These are phyloP conservation scores for Drosophila putrida DNA, from an alignment of 2,888 invertebrate genomes.

Conservation along the genomic window DNA sequence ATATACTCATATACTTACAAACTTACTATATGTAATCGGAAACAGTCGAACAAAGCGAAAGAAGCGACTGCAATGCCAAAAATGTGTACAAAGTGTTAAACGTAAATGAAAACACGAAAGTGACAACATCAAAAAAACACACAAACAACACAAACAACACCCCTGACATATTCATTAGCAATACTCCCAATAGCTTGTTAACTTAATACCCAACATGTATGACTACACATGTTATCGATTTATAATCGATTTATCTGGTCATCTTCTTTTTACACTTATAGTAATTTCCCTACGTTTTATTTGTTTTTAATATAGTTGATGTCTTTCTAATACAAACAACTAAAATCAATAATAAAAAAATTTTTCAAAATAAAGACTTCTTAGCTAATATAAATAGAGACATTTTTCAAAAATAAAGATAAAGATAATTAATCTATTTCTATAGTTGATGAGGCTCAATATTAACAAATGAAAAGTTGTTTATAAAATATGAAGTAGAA, in stretches of 20 bases:
- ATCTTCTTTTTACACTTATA: neutral
- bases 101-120: conserved; percentile 37
- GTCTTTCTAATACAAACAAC: too few species aligned
- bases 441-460: too few species aligned
- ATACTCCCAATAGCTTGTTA: conserved; percentile 5
- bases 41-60: conserved; percentile 43
- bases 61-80: conserved; percentile 52
- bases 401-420: too few species aligned
- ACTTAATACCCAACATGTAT: conserved; percentile 4
- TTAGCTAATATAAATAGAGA: too few species aligned
- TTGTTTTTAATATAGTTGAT: neutral
- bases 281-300: neutral
- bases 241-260: neutral
- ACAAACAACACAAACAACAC: conserved; percentile 3
- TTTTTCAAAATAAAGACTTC: too few species aligned
- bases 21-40: conserved; percentile 44
- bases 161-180: conserved; percentile 16
- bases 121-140: conserved; percentile 17
- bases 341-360: too few species aligned
- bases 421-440: too few species aligned
- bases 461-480: too few species aligned
- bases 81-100: conserved; percentile 31
- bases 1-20: neutral
- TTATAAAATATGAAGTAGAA: too few species aligned
- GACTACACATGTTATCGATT: conserved; percentile 1